These are phyloP conservation scores for Aurelia sp. DNA, from an alignment of 30 jellyfish, hydroid and myxozoan species.

Conservation along the genomic window DNA sequence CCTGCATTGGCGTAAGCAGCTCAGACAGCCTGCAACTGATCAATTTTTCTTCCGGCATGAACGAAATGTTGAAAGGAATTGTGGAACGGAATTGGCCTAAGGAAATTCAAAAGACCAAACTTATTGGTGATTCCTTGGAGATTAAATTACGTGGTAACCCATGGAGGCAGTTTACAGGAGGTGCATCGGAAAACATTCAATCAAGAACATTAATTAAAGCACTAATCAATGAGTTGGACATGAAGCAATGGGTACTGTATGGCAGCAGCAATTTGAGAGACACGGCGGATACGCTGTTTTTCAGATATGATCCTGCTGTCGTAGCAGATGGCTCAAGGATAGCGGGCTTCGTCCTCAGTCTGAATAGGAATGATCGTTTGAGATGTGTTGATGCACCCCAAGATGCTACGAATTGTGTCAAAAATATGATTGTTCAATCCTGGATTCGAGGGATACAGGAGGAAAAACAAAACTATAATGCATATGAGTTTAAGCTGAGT, in stretches of 20 bases:
- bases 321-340: conserved; percentile 20
- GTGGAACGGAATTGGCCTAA: conserved; percentile 47
- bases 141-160: conserved; percentile 71
- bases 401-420: conserved; percentile 8
- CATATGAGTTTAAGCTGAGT: conserved; percentile 50
- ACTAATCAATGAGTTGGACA: conserved; percentile 20
- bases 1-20: conserved; percentile 3
- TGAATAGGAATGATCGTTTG: conserved; percentile 52
- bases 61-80: not conserved
- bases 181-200: conserved; percentile 40
- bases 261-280: conserved; percentile 10
- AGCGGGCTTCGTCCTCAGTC: conserved; percentile 10
- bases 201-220: conserved; percentile 19
- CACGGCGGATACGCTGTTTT: conserved; percentile 41
- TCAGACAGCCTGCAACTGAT: conserved; percentile 2
- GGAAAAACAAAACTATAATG: conserved; percentile 22
- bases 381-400: conserved; percentile 60
- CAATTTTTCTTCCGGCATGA: not conserved
- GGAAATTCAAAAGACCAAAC: not conserved
- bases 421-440: conserved; percentile 3
- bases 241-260: conserved; percentile 35
- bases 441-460: conserved; percentile 71
- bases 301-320: conserved; percentile 22
- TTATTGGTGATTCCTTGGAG: conserved; percentile 13
- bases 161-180: conserved; percentile 38